These are phyloP conservation scores for Saccopteryx leptura DNA, from an alignment of 2,113 vertebrate species.

Conservation along the genomic window DNA sequence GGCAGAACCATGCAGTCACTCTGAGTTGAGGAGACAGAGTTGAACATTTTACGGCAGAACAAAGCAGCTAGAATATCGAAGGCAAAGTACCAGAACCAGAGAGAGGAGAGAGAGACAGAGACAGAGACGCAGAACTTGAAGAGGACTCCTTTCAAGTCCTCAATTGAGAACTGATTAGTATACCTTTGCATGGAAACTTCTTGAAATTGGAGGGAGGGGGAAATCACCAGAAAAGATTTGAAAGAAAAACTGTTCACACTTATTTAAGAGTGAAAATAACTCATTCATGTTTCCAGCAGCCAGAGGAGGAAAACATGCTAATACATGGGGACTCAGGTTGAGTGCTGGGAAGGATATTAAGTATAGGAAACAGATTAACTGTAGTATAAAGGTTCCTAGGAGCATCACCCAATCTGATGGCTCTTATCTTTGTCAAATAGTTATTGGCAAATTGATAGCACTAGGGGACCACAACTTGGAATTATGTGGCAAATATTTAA, in stretches of 20 bases:
- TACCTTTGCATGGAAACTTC: background rate
- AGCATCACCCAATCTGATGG: too few species aligned
- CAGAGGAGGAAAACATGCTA: background rate
- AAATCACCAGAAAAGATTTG: background rate
- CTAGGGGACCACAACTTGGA: too few species aligned
- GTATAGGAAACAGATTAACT: background rate
- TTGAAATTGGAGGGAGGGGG: background rate
- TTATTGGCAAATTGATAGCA: too few species aligned
- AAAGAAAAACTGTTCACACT: background rate
- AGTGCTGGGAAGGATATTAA: background rate
- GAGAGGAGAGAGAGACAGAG: background rate
- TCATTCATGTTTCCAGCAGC: background rate
- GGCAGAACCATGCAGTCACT: background rate
- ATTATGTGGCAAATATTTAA: too few species aligned
- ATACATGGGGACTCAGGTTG: background rate
- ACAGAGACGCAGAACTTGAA: background rate
- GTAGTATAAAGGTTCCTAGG: background rate
- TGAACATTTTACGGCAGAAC: background rate
- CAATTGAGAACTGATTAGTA: background rate
- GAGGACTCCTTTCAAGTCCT: background rate
- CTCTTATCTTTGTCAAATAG: too few species aligned
- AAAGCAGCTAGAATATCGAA: background rate
- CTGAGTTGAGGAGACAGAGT: background rate
- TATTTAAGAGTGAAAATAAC: constrained; percentile 1
- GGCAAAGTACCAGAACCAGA: background rate